Evolutionary conservation across 2,797 vertebrate genomes (phyloP), one percentile per base, ranked within the genome.

Genomic region (Peromyscus melanophrys): DNA sequence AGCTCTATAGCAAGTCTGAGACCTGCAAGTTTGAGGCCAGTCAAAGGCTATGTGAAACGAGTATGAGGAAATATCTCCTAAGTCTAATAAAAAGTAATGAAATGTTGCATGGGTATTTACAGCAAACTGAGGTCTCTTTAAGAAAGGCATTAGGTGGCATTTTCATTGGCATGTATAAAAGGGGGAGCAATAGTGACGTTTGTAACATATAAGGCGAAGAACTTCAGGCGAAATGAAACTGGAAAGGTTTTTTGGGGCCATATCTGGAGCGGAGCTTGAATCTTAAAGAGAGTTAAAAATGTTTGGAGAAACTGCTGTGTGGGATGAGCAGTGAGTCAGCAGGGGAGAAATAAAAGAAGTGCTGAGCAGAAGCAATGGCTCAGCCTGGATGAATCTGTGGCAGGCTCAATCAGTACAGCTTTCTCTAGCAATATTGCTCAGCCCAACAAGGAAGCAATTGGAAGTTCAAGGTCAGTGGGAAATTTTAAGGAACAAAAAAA

Each of bases 321-420:
- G 92, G 95, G 96, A 86, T 89, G 98, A 96, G 78, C 75, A 95
- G 88, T 98, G 98, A 97, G 95, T 98, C 98, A 98, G 98, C 97
- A 96, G 94, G 96, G 92, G 82, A 84, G 67, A 95, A 89, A 97
- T 97, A 97, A 97, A 97, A 93, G 91, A 95, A 96, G 78, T 73
- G 90, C 96, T 96, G 94, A 96, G 78, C 96, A 92, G 96, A 94
- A 96, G 77, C 83, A 90, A 94, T 1, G 10, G 88, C 85, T 86
- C 27, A 0, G 84, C 67, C 86, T 7, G 92, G 87, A 78, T 14
- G 81, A 96, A 78, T 95, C 46, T 86, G 63, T n/a, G 61, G 90
- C 96, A 80, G 77, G n/a, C 92, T 95, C 96, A 52, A 57, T 94
- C 96, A 90, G 85, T 21, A 86, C 63, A 43, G 82, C 67, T 95